A percentile compares a stretch with the other conserved stretches of the same genome.
Conservation (phyloP, 2,113 vertebrate species). For the Ariopsis seemanni region DNA sequence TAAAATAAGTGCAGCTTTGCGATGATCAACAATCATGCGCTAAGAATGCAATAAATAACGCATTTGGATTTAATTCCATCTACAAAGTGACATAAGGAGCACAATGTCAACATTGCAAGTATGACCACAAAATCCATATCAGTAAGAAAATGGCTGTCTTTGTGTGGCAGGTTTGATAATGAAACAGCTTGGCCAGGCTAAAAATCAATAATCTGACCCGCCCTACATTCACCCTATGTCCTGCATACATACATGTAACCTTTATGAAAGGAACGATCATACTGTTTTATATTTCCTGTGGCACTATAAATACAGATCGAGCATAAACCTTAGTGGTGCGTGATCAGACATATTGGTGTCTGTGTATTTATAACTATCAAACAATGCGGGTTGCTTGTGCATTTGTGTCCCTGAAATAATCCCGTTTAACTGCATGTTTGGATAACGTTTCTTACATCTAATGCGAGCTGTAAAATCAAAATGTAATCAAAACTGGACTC, state of each 20-base stretch:
- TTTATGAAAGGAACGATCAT: slow-evolving; percentile 13
- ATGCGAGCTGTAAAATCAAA: background rate
- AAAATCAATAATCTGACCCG: slow-evolving; percentile 65
- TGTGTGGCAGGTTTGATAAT: slow-evolving; percentile 61
- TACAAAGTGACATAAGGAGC: slow-evolving; percentile 1
- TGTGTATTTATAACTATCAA: background rate
- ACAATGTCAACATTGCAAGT: background rate
- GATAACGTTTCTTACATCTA: slow-evolving; percentile 22
- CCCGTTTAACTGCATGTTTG: background rate
- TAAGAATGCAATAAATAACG: background rate
- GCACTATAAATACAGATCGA: slow-evolving; percentile 5
- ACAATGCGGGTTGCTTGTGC: background rate
- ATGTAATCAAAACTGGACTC: background rate
- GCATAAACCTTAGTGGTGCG: background rate
- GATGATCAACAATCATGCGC: background rate
- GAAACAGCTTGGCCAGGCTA: slow-evolving; percentile 62
- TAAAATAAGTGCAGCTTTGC: background rate
- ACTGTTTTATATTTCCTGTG: slow-evolving; percentile 21
- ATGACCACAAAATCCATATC: background rate
- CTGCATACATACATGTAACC: slow-evolving; percentile 16
- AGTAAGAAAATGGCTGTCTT: slow-evolving; percentile 35
- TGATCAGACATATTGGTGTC: background rate
- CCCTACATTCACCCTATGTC: slow-evolving; percentile 36
- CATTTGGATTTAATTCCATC: background rate
- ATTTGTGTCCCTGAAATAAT: background rate